These are phyloP conservation scores for Catocala sponsa DNA, from an alignment of 2,888 invertebrate genomes.

Conservation along the genomic window DNA sequence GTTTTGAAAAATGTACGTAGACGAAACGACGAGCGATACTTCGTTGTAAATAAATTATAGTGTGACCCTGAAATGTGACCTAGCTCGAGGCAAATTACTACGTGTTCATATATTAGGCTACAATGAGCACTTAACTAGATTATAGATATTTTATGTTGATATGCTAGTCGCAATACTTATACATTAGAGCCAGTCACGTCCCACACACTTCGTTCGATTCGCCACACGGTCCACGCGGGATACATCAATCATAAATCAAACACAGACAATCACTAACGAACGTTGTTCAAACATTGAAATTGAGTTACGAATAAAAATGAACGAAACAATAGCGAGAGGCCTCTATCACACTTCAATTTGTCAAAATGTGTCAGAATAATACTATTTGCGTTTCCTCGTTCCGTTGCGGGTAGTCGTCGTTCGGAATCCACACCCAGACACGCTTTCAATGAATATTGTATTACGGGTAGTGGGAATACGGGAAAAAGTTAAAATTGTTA, in stretches of 20 bases:
- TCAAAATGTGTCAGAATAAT: conserved; percentile 75
- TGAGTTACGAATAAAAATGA: conserved; percentile 78
- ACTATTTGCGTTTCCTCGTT: conserved; percentile 63
- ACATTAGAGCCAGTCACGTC: conserved; percentile 31
- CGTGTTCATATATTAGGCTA: conserved; percentile 29
- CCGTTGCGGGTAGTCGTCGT: conserved; percentile 47
- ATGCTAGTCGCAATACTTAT: conserved; percentile 25
- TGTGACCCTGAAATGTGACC: conserved; percentile 26
- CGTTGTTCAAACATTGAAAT: conserved; percentile 76
- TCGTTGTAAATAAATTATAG: conserved; percentile 27
- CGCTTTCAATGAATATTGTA: conserved; percentile 71
- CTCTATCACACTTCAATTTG: conserved; percentile 79
- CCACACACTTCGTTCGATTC: conserved; percentile 67
- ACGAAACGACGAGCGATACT: no score
- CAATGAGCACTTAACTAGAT: conserved; percentile 37
- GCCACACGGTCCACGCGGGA: conserved; percentile 66
- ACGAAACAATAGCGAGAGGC: conserved; percentile 68
- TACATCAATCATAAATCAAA: conserved; percentile 79
- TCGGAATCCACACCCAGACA: conserved; percentile 62
- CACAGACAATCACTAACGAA: conserved; percentile 82
- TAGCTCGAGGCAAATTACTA: conserved; percentile 34
- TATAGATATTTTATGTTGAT: conserved; percentile 35
- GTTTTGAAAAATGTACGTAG: no score
- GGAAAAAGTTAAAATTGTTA: conserved; percentile 62
- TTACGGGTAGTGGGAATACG: conserved; percentile 60